phyloP scores from a whole-genome alignment of 1,140 invertebrate genomes.

The Calephelis virginiensis region DNA sequence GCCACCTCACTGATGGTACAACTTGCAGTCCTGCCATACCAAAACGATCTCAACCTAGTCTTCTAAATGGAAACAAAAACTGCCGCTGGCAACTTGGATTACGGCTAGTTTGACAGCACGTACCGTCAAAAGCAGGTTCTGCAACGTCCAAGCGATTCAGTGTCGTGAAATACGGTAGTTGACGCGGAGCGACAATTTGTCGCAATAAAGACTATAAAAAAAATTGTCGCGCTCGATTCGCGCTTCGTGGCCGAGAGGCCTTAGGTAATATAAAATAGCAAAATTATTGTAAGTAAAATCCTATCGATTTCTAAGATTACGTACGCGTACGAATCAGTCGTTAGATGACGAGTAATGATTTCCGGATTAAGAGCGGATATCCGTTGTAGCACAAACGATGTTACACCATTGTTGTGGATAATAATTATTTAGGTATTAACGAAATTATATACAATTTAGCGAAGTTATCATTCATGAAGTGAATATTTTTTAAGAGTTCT shows the following conservation, averaged over 20 bases:
- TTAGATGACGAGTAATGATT: conserved; percentile 1
- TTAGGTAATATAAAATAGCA: conserved; percentile 70
- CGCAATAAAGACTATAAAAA: conserved; percentile 63
- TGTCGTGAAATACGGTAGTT: conserved; percentile 32
- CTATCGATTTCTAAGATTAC: conserved; percentile 69
- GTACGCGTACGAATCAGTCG: conserved; percentile 43
- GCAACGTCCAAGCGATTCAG: conserved; percentile 3
- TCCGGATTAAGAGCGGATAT: background rate
- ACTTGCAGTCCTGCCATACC: background rate
- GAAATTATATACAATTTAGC: conserved; percentile 34
- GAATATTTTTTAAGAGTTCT: background rate
- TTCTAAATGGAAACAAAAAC: background rate
- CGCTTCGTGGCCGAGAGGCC: conserved; percentile 28
- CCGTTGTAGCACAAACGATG: conserved; percentile 31
- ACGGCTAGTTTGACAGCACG: background rate
- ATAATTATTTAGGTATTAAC: conserved; percentile 34
- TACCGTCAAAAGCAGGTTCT: background rate
- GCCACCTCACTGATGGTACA: conserved; percentile 22
- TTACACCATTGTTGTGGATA: conserved; percentile 32
- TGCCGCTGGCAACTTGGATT: background rate
- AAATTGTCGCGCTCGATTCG: conserved; percentile 47
- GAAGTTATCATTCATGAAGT: conserved; percentile 9
- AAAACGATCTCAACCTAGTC: background rate
- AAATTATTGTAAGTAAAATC: conserved; percentile 71
- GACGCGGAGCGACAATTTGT: conserved; percentile 17